A percentile compares a stretch with the other conserved stretches of the same genome.
Conservation (phyloP, 2,888 invertebrate genomes). For the Teleogryllus oceanicus region DNA sequence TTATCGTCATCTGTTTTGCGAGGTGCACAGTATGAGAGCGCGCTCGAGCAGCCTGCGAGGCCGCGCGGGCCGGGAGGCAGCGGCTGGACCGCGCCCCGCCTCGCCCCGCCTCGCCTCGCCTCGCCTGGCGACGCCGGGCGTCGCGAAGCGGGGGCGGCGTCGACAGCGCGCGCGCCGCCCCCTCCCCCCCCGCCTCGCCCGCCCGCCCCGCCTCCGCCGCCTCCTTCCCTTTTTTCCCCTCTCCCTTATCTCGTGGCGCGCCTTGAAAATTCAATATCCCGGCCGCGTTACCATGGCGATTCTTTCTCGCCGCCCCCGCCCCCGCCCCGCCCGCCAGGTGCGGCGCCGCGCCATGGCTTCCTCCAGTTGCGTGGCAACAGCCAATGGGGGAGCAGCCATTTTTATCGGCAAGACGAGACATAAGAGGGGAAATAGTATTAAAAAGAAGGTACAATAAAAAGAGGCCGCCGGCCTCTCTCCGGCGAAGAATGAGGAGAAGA, state of each 20-base stretch:
- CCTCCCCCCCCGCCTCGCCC: background rate
- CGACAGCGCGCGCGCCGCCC: background rate
- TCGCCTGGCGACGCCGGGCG: no score
- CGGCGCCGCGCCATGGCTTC: constrained; percentile 9
- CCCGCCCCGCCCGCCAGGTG: background rate
- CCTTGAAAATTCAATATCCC: constrained; percentile 18
- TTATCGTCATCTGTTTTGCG: no score
- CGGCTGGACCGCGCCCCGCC: no score
- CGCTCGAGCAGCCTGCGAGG: no score
- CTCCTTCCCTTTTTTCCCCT: background rate
- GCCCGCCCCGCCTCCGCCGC: background rate
- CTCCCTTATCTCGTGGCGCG: background rate
- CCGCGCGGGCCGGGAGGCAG: no score
- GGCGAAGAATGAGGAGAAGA: no score
- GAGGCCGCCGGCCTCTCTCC: background rate
- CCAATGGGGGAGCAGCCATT: background rate
- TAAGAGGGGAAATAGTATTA: background rate
- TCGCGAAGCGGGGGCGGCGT: no score
- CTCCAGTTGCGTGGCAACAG: constrained; percentile 18
- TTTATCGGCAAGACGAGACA: background rate
- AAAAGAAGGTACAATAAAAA: background rate
- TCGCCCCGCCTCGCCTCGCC: no score
- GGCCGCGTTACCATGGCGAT: constrained; percentile 18
- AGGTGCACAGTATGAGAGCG: no score
- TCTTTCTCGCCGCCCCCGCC: background rate